Evolutionary conservation across 2,113 vertebrate species (phyloP).

Genomic region (Mus musculus): GRCm39 chr8:127250501-127251000

Average conservation of each 20-base stretch:
- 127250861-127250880: neutral
- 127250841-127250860: neutral
- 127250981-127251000: slow-evolving; percentile 77
- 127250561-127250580: neutral
- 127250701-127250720: no score
- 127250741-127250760: neutral
- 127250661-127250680: neutral
- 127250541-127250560: neutral
- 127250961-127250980: slow-evolving; percentile 56
- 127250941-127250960: neutral
- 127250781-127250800: no score
- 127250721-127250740: neutral
- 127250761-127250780: no score
- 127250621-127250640: no score
- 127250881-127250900: no score
- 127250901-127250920: no score
- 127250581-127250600: neutral
- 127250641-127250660: neutral
- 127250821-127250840: no score
- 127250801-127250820: neutral
- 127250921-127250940: no score
- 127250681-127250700: accelerated
- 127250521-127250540: neutral
- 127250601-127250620: no score
- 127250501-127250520: accelerated